Conservation (phyloP, 2,113 vertebrate genomes). For the Saccopteryx bilineata region DNA sequence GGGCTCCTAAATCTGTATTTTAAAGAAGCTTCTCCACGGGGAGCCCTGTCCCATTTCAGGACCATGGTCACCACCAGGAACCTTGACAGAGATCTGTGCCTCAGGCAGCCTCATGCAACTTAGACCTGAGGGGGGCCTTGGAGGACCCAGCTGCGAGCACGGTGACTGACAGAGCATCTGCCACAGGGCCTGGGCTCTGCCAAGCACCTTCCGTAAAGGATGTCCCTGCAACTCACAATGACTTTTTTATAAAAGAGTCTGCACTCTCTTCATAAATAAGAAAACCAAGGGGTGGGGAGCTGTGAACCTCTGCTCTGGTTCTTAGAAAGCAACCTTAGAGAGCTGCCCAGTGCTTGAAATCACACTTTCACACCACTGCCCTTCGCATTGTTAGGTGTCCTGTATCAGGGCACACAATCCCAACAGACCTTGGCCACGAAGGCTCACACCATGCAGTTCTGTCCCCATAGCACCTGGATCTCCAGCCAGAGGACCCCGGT, state of each 20-base stretch:
- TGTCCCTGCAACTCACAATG: neutral
- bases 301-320: no score
- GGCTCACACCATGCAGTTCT: fast-evolving
- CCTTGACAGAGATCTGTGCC: neutral
- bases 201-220: neutral
- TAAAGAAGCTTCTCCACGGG: no score
- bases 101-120: fast-evolving
- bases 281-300: no score
- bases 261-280: neutral
- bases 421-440: neutral
- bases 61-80: neutral
- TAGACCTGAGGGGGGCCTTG: neutral
- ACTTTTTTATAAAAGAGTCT: neutral
- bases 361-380: fast-evolving
- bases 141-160: no score
- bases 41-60: neutral
- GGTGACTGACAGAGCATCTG: no score
- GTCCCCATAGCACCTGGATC: fast-evolving
- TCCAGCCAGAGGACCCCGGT: neutral
- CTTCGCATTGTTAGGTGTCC: fast-evolving
- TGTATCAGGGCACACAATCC: fast-evolving
- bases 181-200: fast-evolving
- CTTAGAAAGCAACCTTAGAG: neutral
- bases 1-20: neutral
- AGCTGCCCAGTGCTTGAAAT: neutral